Conservation (phyloP, 2,113 vertebrate species). For the Lathamus discolor region DNA sequence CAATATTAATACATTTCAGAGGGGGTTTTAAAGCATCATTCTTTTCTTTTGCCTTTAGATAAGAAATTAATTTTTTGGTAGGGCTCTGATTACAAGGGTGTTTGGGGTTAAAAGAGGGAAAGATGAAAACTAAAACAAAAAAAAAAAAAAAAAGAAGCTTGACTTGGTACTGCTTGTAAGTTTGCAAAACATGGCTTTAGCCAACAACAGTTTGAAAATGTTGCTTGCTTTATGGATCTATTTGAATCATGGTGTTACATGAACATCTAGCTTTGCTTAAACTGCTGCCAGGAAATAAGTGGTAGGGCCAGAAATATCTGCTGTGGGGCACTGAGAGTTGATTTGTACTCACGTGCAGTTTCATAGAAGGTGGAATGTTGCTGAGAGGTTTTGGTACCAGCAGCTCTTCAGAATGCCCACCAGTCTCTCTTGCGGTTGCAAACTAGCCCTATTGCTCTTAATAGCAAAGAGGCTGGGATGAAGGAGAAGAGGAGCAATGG, state of each 20-base stretch:
- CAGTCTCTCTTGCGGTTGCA: background rate
- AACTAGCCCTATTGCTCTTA: background rate
- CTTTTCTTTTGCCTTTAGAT: constrained; percentile 79
- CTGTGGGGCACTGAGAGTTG: background rate
- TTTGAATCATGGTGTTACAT: constrained; percentile 29
- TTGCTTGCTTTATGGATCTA: constrained; percentile 39
- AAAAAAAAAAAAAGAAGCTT: constrained; percentile 90
- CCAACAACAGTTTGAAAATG: constrained; percentile 22
- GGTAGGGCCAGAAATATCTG: constrained; percentile 2
- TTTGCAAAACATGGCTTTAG: constrained; percentile 20
- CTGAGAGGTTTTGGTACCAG: background rate
- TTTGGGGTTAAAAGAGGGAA: constrained; percentile 96
- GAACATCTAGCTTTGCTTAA: constrained; percentile 26
- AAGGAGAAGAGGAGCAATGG: background rate
- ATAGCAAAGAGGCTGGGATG: background rate
- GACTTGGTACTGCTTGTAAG: background rate
- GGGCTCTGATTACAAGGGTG: constrained; percentile 94
- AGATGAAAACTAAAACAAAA: constrained; percentile 87
- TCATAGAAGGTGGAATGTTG: background rate
- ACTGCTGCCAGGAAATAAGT: constrained; percentile 15
- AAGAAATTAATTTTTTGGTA: constrained; percentile 96
- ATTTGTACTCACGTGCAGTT: background rate
- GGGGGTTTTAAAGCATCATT: background rate
- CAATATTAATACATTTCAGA: background rate
- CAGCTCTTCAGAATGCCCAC: background rate